phyloP scores from a whole-genome alignment of 2,113 vertebrate genomes.

The Tetrax tetrax region DNA sequence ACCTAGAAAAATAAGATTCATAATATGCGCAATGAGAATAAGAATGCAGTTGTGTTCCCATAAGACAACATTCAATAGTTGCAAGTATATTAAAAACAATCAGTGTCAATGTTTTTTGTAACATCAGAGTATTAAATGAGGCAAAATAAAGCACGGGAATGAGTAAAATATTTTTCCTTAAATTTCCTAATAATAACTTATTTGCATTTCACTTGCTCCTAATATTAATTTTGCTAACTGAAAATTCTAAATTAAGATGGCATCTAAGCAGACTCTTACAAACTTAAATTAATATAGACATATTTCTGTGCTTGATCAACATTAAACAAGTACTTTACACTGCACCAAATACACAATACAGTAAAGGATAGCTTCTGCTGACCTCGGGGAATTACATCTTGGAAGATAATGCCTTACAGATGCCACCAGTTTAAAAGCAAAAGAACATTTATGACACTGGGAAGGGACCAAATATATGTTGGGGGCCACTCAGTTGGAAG shows the following conservation, averaged over 20 bases:
- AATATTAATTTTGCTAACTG: neutral
- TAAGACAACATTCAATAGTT: neutral
- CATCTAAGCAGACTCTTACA: neutral
- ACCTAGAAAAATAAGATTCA: conserved; percentile 70
- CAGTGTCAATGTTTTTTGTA: neutral
- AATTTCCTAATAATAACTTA: neutral
- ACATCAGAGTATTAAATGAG: neutral
- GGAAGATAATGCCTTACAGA: neutral
- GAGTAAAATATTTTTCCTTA: neutral
- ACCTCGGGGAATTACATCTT: neutral
- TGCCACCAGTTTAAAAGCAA: neutral
- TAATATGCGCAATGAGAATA: neutral
- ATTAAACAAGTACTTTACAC: neutral
- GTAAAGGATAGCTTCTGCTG: neutral
- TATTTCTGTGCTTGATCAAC: neutral
- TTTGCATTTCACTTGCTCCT: neutral
- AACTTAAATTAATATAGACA: neutral
- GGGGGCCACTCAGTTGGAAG: neutral
- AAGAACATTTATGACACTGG: neutral
- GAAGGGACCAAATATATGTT: neutral
- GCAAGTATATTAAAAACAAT: neutral
- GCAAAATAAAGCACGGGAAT: neutral
- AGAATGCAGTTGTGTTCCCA: neutral
- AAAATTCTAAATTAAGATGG: neutral
- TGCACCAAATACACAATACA: neutral